Evolutionary conservation across 1,140 invertebrate species (phyloP), one percentile per base, ranked within the genome.

Genomic region (Drosophila erecta): DNA sequence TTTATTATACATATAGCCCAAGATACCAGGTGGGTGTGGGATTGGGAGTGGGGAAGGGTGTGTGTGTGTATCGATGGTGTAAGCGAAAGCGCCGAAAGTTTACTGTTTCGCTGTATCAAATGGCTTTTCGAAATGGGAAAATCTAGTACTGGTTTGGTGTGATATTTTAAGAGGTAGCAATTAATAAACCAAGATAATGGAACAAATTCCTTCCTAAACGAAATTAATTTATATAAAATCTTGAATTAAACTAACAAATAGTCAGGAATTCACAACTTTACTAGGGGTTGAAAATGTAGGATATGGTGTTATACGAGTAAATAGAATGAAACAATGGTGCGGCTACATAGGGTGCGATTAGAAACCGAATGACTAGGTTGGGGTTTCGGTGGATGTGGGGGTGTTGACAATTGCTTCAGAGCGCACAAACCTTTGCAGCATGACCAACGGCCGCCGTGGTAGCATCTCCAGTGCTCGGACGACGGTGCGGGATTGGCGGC

Each of bases 361-460:
- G 51, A 70, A 49, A 71, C 67, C 65, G 54, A 70, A 71, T 70
- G 67, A 57, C 24, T 69, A 50, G 49, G 7, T 43, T 60, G 53
- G 55, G 60, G 15, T 53, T 60, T 40, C 24, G 37, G 41, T 41
- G 50, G 6, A 37, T 49, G 22, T 72, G 44, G 47, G 22, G 40
- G 22, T 61, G 38, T 54, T 81, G 51, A 67, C 61, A 60, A 44
- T 61, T 59, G 64, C 59, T 75, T 4, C n/a, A 46, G 66, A 78
- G 76, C 70, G 81, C 73, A 85, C 81, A 85, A 85, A 86, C 81
- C 81, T 86, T 86, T 81, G 77, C 74, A 86, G 71, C 79, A 64
- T 44, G 66, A 75, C 76, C 51, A 86, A 67, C 49, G 74, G 54
- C 79, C 79, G 76, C 62, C 57, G 57, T 77, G 37, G 67, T 81